Conservation (phyloP, 2,113 vertebrate species). For the Anguilla japonica region DNA sequence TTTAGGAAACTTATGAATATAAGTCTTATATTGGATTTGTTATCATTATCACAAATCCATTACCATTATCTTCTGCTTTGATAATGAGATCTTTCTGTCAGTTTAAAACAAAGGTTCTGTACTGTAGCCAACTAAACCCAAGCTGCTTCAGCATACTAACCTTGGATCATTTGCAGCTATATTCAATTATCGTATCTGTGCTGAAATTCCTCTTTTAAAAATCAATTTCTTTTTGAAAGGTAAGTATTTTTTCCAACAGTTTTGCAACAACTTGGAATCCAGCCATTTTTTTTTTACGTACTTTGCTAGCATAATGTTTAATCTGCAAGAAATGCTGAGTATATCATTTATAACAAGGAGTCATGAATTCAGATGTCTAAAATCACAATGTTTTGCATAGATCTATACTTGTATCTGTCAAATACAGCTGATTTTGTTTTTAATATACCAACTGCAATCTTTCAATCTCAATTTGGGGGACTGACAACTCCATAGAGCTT, state of each 20-base stretch:
- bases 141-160: slow-evolving; percentile 1
- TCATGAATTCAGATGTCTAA: neutral
- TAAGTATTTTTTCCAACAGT: neutral
- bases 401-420: neutral
- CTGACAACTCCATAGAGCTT: no score
- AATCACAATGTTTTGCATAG: neutral
- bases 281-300: neutral
- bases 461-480: no score
- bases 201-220: neutral
- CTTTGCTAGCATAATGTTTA: neutral
- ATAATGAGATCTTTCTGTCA: neutral
- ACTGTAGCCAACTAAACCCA: neutral
- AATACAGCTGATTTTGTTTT: neutral
- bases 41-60: no score
- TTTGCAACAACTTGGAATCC: neutral
- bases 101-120: neutral
- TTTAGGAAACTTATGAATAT: neutral
- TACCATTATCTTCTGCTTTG: neutral
- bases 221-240: neutral
- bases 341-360: neutral
- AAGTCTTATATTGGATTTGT: neutral
- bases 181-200: neutral
- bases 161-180: neutral
- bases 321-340: neutral
- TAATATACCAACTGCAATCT: neutral